Evolutionary conservation across 2,113 vertebrate genomes (phyloP), one percentile per base, ranked within the genome.

Genomic region (Xiphophorus maculatus): DNA sequence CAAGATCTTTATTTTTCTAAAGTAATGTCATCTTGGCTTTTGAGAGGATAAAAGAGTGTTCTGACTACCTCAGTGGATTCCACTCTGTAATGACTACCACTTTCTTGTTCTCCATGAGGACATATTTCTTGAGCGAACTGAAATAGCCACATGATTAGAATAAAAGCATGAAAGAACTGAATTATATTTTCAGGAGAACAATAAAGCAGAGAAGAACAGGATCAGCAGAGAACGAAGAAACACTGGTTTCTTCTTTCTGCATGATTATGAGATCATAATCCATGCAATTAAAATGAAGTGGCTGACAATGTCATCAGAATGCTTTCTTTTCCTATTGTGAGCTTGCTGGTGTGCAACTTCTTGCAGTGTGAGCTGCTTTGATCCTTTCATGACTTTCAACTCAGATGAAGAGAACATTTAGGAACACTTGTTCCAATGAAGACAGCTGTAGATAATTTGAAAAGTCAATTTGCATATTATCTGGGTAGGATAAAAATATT

Each of bases 231-330:
- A 88, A 91, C 87, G 84, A 85, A 84, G 88, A 90, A 91, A 90
- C 87, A 89, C 88, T 87, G 87, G 84, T 80, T 90, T 79, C 27
- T 28, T 28, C 27, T 28, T 28, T 28, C 27, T 28, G 27, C 27
- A 28, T 87, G 76, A 84, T 89, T 88, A 91, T 65, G 84, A 86
- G 84, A 84, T 80, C 77, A 82, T 89, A 88, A 92, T 89, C 81
- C 84, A 28, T 69, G 76, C 88, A 91, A 90, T 91, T 91, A 92
- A 88, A 89, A 84, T 66, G 69, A 89, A 92, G 85, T 83, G 82
- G 66, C 84, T 79, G 86, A 87, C 72, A 66, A 73, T 80, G 84
- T 84, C 78, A 70, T 79, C 73, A 40, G 84, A 84, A 87, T 69
- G 28, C 74, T 85, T 83, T 40, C 58, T 8, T 48, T 71, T 22